Base-by-base conservation (phyloP, 2,888 invertebrate genomes). In the Eremobia ochroleuca region DNA sequence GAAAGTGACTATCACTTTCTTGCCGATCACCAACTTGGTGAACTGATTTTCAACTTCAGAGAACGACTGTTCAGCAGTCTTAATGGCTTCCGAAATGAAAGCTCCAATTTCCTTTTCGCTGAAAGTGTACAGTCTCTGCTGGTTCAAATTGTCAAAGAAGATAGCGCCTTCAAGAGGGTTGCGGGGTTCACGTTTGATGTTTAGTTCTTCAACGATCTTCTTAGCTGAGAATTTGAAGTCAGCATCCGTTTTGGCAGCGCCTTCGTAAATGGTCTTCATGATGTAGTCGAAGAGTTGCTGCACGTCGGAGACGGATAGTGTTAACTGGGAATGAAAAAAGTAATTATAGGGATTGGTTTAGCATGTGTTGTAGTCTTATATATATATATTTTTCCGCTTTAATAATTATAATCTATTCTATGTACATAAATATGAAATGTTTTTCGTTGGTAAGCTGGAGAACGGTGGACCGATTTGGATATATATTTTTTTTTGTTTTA, bases 1-100 rank as follows among this genome's bases (percentile, higher is more conserved):
- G 96, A 98, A 97, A 92, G 97, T 97, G 21, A 98, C 92, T 15
- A 97, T 96, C 21, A 97, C 94, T 82, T 97, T 97, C 64, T 96
- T 95, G 69, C 96, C 94, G 87, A 97, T 97, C 61, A 95, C 89
- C 25, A 98, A 93, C 92, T 97, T 98, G 64, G 97, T 97, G 92
- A 97, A 97, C 89, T 97, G 97, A 85, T 97, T 94, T 15, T 95
- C 89, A 69, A 95, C 91, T 67, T 97, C 97, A 9, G 96, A 89
- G 43, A 92, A 92, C 9, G 97, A 90, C 18, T 92, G 82, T 71
- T 93, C 81, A 77, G 96, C 90, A 65, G 94, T 91, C 59, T 96
- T 85, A 62, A 90, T 90, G 25, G 97, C 87, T 40, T 83, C 82
- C 61, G 89, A 67, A 13, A 97, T 95, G 1, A 98, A 85, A 52